These are phyloP conservation scores for Allacma fusca DNA, from an alignment of 2,888 invertebrate genomes.

Conservation along the genomic window DNA sequence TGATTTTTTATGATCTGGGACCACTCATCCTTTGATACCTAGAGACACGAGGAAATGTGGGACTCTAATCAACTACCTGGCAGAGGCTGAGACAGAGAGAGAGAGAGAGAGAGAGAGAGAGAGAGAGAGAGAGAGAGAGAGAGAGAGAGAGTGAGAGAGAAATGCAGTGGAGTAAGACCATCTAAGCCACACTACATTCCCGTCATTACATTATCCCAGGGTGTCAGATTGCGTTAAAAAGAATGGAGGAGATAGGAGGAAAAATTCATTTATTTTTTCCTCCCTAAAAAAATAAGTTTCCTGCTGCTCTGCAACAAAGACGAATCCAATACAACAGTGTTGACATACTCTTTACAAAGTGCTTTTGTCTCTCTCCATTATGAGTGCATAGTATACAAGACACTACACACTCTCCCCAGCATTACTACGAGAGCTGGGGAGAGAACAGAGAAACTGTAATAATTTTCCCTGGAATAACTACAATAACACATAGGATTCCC, in stretches of 20 bases:
- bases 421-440: too few species aligned
- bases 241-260: too few species aligned
- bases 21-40: neutral
- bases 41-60: conserved; percentile 11
- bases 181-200: too few species aligned
- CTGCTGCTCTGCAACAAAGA: neutral
- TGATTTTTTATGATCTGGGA: neutral
- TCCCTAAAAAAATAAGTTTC: neutral
- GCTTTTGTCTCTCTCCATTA: too few species aligned
- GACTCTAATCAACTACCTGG: neutral
- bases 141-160: neutral
- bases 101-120: neutral
- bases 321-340: neutral
- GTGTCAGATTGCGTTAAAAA: too few species aligned
- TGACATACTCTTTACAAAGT: neutral
- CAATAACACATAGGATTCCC: too few species aligned
- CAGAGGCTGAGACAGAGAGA: neutral
- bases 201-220: too few species aligned
- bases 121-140: neutral
- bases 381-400: too few species aligned
- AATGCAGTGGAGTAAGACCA: neutral
- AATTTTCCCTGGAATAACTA: too few species aligned
- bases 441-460: too few species aligned
- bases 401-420: too few species aligned
- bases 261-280: conserved; percentile 9